phyloP scores from a whole-genome alignment of 2,888 invertebrate species.

The Ochlodes sylvanus region DNA sequence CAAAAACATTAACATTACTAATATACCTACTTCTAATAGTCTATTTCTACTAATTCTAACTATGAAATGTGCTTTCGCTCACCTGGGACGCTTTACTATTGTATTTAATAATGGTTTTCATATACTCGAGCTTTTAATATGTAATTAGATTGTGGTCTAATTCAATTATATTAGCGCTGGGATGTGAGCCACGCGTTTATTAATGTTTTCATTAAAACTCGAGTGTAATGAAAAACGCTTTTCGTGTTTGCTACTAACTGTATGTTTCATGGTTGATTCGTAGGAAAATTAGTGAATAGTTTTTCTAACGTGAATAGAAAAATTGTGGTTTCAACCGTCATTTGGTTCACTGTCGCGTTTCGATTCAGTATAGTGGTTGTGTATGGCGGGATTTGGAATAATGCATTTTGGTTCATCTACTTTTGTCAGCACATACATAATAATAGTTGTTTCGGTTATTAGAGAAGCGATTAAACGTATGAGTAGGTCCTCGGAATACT shows the following conservation, averaged over 20 bases:
- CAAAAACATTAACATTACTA: no score
- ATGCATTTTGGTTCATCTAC: neutral
- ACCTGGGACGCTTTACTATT: neutral
- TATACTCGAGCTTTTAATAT: neutral
- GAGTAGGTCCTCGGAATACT: no score
- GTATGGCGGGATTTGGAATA: neutral
- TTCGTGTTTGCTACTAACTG: neutral
- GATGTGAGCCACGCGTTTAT: no score
- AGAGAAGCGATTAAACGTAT: no score
- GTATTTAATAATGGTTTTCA: neutral
- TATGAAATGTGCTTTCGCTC: neutral
- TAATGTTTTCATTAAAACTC: no score
- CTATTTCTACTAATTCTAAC: neutral
- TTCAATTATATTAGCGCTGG: no score
- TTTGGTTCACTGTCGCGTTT: constrained; percentile 2
- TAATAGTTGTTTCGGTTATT: no score
- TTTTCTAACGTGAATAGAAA: no score
- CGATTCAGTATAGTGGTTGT: neutral
- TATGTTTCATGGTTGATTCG: neutral
- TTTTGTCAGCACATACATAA: no score
- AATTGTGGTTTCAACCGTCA: constrained; percentile 39
- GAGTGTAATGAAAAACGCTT: no score
- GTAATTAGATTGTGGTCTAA: neutral
- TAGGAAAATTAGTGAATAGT: constrained; percentile 20
- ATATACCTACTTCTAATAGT: no score